phyloP scores from a whole-genome alignment of 2,797 vertebrate genomes.

The Sparus aurata region DNA sequence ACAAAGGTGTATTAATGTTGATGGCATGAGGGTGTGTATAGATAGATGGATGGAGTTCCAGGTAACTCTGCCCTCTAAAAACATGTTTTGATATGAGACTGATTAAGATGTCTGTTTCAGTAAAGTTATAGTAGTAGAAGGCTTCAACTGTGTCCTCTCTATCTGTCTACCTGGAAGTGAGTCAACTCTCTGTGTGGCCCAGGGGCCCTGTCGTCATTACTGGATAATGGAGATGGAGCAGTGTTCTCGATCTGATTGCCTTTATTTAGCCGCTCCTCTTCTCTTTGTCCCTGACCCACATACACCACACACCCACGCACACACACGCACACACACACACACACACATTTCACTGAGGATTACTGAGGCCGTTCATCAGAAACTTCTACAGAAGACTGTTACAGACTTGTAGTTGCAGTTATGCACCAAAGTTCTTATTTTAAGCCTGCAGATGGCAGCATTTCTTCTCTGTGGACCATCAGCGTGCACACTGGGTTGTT shows the following conservation, averaged over 20 bases:
- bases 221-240: constrained; percentile 48
- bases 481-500: not conserved
- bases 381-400: not conserved
- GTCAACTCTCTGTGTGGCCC: constrained; percentile 7
- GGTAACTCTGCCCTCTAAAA: not conserved
- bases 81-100: not conserved
- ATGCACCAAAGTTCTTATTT: not conserved
- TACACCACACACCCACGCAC: not conserved
- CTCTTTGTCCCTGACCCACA: constrained; percentile 68
- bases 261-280: constrained; percentile 68
- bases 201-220: constrained; percentile 45
- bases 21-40: not conserved
- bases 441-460: constrained; percentile 60
- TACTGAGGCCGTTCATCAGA: not conserved
- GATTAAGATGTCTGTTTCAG: not conserved
- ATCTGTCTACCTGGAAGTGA: constrained; percentile 27
- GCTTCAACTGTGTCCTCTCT: not conserved
- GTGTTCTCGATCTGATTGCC: constrained; percentile 67
- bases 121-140: not conserved
- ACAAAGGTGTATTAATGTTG: not conserved
- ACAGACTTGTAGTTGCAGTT: not conserved
- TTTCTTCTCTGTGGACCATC: not conserved
- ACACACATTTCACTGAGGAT: not conserved
- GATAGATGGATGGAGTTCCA: not conserved
- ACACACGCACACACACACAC: too few species aligned